These are phyloP conservation scores for Lithophane socia DNA, from an alignment of 2,888 invertebrate species.

Conservation along the genomic window DNA sequence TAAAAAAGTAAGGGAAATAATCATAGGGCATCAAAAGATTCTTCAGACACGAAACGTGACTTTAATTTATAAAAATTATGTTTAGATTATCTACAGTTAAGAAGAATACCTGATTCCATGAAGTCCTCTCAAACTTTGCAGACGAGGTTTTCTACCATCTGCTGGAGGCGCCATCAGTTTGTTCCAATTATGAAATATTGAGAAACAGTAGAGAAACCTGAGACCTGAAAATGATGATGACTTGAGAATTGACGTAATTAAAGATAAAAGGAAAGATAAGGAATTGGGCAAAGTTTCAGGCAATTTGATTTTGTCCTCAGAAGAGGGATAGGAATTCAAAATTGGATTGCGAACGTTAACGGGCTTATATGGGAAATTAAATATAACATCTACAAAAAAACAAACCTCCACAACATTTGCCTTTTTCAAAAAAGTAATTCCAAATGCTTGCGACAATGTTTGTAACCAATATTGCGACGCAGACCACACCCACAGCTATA, in stretches of 20 bases:
- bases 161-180: conserved; percentile 45
- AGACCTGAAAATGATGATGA: conserved; percentile 26
- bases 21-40: too few species aligned
- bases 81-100: neutral
- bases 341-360: neutral
- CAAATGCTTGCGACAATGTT: conserved; percentile 54
- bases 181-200: conserved; percentile 71
- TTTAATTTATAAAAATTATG: neutral
- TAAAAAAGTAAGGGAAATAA: too few species aligned
- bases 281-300: neutral
- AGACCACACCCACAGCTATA: conserved; percentile 30
- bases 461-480: conserved; percentile 26
- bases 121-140: conserved; percentile 60
- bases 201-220: conserved; percentile 69
- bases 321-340: neutral
- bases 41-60: too few species aligned
- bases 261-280: neutral
- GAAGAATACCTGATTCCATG: conserved; percentile 68
- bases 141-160: conserved; percentile 48
- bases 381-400: neutral
- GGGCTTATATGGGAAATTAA: neutral
- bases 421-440: conserved; percentile 24
- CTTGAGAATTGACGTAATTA: neutral
- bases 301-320: neutral
- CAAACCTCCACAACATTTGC: conserved; percentile 23